A percentile compares a stretch with the other conserved stretches of the same genome.
phyloP scores from a whole-genome alignment of 1,140 invertebrate species.

The Drosophila repleta region DNA sequence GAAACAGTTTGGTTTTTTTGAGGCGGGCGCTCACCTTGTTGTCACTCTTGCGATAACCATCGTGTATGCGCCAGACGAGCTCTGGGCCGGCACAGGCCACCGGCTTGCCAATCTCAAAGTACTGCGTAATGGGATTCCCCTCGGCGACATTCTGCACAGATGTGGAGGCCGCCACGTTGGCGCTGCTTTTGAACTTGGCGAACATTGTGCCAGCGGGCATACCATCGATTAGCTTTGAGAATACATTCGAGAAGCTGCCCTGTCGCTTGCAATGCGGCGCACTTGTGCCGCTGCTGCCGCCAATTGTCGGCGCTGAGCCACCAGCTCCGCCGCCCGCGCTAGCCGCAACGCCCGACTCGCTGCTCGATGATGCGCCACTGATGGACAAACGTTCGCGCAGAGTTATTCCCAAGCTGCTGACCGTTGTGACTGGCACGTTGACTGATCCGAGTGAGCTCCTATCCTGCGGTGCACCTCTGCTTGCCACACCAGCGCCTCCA shows the following conservation, averaged over 20 bases:
- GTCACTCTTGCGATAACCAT: conserved; percentile 94
- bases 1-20: conserved; percentile 2
- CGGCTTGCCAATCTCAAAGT: conserved; percentile 95
- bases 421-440: conserved; percentile 14
- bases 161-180: conserved; percentile 83
- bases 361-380: conserved; percentile 37
- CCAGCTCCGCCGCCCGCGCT: conserved; percentile 20
- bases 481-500: background rate
- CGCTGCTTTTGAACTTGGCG: conserved; percentile 90
- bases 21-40: conserved; percentile 91
- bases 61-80: conserved; percentile 96
- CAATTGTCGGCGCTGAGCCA: conserved; percentile 69
- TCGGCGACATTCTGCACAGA: conserved; percentile 87
- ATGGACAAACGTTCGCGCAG: conserved; percentile 52
- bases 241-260: conserved; percentile 83
- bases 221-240: conserved; percentile 84
- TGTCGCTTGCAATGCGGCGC: conserved; percentile 69
- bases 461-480: conserved; percentile 12
- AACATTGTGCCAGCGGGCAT: conserved; percentile 87
- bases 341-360: conserved; percentile 4
- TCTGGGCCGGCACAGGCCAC: conserved; percentile 95
- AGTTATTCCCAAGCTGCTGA: conserved; percentile 32
- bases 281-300: conserved; percentile 37
- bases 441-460: conserved; percentile 10
- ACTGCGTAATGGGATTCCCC: conserved; percentile 93